Evolutionary conservation across 1,140 invertebrate species (phyloP).

Genomic region (Ceratina japonica): DNA sequence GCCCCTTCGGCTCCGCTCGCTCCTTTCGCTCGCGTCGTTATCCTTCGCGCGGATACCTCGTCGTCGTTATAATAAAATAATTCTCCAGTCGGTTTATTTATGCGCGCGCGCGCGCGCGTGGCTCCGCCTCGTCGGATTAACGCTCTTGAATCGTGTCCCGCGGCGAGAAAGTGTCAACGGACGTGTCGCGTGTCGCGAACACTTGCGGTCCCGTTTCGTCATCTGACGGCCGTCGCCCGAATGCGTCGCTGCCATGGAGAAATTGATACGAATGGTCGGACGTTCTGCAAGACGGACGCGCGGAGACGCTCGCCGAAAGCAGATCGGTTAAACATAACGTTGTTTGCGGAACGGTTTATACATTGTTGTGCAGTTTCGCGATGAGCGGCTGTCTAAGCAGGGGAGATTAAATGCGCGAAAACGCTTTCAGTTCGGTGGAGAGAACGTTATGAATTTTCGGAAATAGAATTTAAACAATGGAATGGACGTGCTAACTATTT

Average conservation of each 20-base stretch:
- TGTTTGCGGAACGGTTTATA: too few relatives aligned
- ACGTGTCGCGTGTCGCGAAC: slow-evolving; percentile 39
- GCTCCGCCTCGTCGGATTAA: slow-evolving; percentile 49
- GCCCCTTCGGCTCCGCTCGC: not conserved
- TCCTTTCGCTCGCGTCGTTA: not conserved
- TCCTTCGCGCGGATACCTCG: not conserved
- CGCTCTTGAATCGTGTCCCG: slow-evolving; percentile 25
- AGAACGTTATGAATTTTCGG: not conserved
- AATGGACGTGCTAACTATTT: not conserved
- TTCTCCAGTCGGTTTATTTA: slow-evolving; percentile 67
- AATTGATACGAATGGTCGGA: not conserved
- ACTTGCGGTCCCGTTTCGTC: slow-evolving; percentile 31
- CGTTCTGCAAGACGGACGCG: too few relatives aligned
- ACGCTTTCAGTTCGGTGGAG: not conserved
- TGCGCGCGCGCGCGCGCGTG: slow-evolving; percentile 41
- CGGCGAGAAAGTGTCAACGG: not conserved
- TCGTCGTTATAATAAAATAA: slow-evolving; percentile 72
- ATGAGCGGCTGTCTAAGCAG: not conserved
- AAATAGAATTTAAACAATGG: not conserved
- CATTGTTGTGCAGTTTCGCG: not conserved
- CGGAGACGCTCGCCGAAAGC: too few relatives aligned
- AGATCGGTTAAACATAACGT: too few relatives aligned
- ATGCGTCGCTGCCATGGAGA: not conserved
- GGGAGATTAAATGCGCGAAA: not conserved
- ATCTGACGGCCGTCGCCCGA: slow-evolving; percentile 6